Percentiles rank a stretch among this genome's conserved stretches.
These are phyloP conservation scores for Luperina nickerlii DNA, from an alignment of 2,888 invertebrate species.

Conservation along the genomic window DNA sequence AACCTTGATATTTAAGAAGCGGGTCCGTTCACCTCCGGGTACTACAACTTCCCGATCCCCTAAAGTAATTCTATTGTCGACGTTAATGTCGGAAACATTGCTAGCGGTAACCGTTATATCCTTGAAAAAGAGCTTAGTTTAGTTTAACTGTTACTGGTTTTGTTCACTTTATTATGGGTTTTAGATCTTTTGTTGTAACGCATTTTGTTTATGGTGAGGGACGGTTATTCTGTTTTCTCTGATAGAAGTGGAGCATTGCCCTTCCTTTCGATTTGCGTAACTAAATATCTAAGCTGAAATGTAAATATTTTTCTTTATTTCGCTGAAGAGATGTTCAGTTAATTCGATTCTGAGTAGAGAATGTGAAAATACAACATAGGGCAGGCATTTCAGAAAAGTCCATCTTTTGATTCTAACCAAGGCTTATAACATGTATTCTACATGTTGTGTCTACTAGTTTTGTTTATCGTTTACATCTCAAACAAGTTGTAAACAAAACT, in stretches of 20 bases:
- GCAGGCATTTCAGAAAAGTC: background rate
- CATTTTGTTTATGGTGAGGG: background rate
- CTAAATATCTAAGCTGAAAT: background rate
- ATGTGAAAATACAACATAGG: background rate
- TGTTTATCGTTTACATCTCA: background rate
- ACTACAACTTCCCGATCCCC: background rate
- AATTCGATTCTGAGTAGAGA: background rate
- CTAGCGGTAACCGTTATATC: conserved; percentile 10
- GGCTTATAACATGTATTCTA: background rate
- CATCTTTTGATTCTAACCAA: background rate
- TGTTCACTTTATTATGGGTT: conserved; percentile 14
- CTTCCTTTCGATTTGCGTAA: background rate
- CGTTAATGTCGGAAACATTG: conserved; percentile 23
- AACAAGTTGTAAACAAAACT: too few relatives aligned
- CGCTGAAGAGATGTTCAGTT: background rate
- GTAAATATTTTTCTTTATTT: background rate
- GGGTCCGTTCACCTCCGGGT: conserved; percentile 6
- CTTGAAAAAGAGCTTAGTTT: conserved; percentile 26
- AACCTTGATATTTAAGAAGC: background rate
- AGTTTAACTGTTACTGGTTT: conserved; percentile 24
- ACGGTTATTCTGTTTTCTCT: background rate
- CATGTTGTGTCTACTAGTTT: background rate
- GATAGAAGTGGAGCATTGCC: background rate
- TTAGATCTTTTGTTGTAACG: conserved; percentile 18
- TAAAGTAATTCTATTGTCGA: conserved; percentile 33